These are phyloP conservation scores for Mythimna ferrago DNA, from an alignment of 2,888 invertebrate species.

Conservation along the genomic window DNA sequence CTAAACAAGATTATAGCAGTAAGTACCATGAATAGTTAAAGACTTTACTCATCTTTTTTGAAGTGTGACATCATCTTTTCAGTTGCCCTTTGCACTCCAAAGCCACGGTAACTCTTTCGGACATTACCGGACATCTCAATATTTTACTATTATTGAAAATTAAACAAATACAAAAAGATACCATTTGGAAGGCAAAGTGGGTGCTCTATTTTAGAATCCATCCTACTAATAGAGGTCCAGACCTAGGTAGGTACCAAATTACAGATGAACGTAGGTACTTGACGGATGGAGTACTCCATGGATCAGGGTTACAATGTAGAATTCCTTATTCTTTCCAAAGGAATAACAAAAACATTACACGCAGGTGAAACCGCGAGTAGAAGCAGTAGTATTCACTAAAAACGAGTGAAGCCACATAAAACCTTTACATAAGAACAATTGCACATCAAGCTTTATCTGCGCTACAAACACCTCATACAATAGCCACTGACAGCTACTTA, in stretches of 20 bases:
- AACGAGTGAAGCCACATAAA: neutral
- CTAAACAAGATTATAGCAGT: no score
- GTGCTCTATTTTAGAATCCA: neutral
- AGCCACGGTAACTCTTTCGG: no score
- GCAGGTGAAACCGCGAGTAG: no score
- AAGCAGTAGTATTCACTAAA: neutral
- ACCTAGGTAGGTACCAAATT: no score
- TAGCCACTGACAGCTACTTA: constrained; percentile 1
- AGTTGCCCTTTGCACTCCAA: no score
- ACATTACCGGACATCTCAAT: neutral
- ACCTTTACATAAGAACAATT: neutral
- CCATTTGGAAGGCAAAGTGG: neutral
- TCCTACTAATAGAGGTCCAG: neutral
- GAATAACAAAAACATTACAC: no score
- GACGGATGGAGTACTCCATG: no score
- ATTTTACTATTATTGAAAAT: neutral
- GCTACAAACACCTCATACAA: neutral
- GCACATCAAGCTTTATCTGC: constrained; percentile 1
- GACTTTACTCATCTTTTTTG: no score
- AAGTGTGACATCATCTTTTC: no score
- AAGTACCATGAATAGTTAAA: neutral
- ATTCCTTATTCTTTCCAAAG: no score
- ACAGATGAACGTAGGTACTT: no score
- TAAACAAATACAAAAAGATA: neutral
- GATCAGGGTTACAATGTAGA: no score